Conservation (phyloP, 2,797 vertebrate genomes). For the Oreochromis mossambicus region DNA sequence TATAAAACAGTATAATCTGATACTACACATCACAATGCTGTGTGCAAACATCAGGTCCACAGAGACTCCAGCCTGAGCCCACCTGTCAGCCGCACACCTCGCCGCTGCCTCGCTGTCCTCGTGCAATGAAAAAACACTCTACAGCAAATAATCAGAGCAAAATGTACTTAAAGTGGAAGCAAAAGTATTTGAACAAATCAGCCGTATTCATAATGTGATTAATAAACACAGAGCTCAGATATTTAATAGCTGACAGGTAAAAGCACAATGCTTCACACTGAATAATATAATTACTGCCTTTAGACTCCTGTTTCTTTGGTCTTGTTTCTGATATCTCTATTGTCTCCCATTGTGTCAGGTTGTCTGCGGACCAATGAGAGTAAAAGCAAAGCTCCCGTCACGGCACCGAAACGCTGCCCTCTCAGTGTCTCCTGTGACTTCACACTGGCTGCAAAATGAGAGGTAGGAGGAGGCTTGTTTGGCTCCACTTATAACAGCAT, state of each 20-base stretch:
- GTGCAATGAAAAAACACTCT: background rate
- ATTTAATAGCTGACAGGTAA: background rate
- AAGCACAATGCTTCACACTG: background rate
- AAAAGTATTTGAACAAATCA: background rate
- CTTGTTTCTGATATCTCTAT: background rate
- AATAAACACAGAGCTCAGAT: background rate
- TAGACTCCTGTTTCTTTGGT: background rate
- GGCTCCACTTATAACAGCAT: background rate
- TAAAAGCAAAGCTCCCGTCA: background rate
- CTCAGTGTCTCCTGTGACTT: background rate
- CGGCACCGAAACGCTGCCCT: background rate
- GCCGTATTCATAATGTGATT: background rate
- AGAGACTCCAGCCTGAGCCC: background rate
- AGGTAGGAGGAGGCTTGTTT: background rate
- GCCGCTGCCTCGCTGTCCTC: background rate
- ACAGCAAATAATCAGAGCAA: background rate
- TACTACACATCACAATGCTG: background rate
- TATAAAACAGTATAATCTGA: background rate
- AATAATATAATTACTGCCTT: background rate
- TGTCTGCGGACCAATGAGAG: background rate
- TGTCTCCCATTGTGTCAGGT: background rate
- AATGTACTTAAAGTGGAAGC: background rate
- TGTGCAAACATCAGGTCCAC: background rate
- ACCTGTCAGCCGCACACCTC: background rate
- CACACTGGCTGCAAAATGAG: background rate